Conservation (phyloP, 2,888 invertebrate species). For the Cotesia congregata region DNA sequence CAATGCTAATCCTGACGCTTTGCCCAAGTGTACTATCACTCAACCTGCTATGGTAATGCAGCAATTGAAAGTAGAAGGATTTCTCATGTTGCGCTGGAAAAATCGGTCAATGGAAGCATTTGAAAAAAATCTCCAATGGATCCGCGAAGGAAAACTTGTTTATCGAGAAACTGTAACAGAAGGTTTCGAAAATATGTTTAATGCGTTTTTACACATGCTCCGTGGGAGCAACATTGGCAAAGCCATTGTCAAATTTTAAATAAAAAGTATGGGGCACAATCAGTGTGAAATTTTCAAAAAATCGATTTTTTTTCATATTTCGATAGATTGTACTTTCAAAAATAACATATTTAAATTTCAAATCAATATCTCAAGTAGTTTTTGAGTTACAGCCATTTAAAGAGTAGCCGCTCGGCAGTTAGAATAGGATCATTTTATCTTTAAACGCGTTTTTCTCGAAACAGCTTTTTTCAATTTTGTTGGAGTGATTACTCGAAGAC, state of each 20-base stretch:
- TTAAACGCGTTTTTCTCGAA: no score
- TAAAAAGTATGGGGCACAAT: neutral
- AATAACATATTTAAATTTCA: no score
- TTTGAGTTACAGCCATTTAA: no score
- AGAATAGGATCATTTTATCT: no score
- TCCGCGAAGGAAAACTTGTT: constrained; percentile 79
- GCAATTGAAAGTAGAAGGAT: constrained; percentile 78
- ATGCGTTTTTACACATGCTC: constrained; percentile 78
- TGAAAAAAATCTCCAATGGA: constrained; percentile 76
- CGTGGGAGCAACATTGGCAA: constrained; percentile 80
- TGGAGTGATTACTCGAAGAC: no score
- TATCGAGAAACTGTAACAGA: constrained; percentile 79
- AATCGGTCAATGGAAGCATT: constrained; percentile 77
- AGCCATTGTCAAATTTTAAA: constrained; percentile 76
- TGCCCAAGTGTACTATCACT: constrained; percentile 72
- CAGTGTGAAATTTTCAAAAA: no score
- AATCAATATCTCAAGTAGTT: no score
- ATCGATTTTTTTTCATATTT: no score
- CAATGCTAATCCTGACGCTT: constrained; percentile 72
- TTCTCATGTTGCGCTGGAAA: constrained; percentile 73
- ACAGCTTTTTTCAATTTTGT: no score
- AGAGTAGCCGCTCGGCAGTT: no score
- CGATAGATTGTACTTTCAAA: no score
- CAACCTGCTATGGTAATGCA: constrained; percentile 74
- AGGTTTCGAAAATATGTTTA: constrained; percentile 82